phyloP scores from a whole-genome alignment of 2,113 vertebrate species.

The Microcebus jonahi region DNA sequence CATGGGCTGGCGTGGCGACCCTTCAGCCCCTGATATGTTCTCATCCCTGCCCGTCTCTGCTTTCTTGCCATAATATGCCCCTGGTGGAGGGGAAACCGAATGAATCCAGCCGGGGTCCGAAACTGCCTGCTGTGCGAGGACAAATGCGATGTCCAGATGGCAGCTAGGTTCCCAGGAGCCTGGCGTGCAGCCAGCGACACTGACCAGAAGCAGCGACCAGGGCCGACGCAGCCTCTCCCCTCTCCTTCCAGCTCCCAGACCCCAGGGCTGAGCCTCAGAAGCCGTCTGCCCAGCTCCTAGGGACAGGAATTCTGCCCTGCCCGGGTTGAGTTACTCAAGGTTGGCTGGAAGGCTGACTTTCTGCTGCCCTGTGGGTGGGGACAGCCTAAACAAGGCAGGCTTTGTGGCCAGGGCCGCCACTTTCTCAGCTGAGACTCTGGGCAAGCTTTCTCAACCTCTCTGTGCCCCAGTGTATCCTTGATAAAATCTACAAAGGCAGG shows the following conservation, averaged over 20 bases:
- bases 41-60: neutral
- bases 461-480: neutral
- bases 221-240: fast-evolving
- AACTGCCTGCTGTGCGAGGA: neutral
- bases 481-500: neutral
- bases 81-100: neutral
- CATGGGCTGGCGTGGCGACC: fast-evolving
- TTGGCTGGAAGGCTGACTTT: neutral
- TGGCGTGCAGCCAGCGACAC: neutral
- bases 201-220: neutral
- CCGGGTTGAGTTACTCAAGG: fast-evolving
- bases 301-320: neutral
- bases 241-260: neutral
- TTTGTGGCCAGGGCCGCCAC: neutral
- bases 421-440: neutral
- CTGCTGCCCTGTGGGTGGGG: fast-evolving
- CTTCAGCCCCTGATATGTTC: neutral
- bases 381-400: neutral
- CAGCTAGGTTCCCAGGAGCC: neutral
- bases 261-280: neutral
- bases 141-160: neutral
- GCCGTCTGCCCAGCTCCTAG: neutral
- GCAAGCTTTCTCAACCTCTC: neutral
- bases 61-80: neutral
- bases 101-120: neutral